Conservation (phyloP, 1,140 invertebrate species). For the Drosophila truncata region DNA sequence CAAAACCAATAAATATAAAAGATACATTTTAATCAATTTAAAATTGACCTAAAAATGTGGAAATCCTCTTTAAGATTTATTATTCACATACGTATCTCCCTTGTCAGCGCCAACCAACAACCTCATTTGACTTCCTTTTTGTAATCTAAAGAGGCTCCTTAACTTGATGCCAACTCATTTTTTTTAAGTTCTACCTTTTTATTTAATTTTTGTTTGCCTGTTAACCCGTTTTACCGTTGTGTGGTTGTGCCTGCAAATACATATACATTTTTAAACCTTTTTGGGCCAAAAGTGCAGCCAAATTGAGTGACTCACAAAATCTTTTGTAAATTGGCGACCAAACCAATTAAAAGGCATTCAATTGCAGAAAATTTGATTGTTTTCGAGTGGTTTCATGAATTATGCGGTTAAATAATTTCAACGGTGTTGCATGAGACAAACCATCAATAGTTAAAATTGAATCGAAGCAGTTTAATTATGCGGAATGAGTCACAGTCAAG, state of each 20-base stretch:
- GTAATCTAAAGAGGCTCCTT: not conserved
- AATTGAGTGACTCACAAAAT: conserved; percentile 29
- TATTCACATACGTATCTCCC: not conserved
- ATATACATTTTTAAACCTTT: conserved; percentile 4
- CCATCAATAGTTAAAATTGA: conserved; percentile 6
- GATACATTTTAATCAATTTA: not conserved
- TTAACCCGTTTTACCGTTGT: conserved; percentile 15
- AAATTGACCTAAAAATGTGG: not conserved
- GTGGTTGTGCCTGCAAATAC: conserved; percentile 3
- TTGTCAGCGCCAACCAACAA: not conserved
- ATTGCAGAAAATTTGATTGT: conserved; percentile 27
- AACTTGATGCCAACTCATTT: conserved; percentile 22
- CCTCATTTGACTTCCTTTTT: not conserved
- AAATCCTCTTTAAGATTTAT: not conserved
- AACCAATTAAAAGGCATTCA: conserved; percentile 45
- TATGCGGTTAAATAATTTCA: not conserved
- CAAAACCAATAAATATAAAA: no score
- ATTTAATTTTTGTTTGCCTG: conserved; percentile 21
- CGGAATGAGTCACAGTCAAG: conserved; percentile 51
- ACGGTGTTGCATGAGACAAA: conserved; percentile 2
- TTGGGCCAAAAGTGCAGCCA: conserved; percentile 23
- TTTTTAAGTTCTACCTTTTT: conserved; percentile 14
- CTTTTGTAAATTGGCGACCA: conserved; percentile 8
- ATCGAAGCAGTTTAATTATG: conserved; percentile 20
- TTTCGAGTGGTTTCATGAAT: conserved; percentile 7